phyloP scores from a whole-genome alignment of 2,797 vertebrate genomes.

The Falco novaeseelandiae region DNA sequence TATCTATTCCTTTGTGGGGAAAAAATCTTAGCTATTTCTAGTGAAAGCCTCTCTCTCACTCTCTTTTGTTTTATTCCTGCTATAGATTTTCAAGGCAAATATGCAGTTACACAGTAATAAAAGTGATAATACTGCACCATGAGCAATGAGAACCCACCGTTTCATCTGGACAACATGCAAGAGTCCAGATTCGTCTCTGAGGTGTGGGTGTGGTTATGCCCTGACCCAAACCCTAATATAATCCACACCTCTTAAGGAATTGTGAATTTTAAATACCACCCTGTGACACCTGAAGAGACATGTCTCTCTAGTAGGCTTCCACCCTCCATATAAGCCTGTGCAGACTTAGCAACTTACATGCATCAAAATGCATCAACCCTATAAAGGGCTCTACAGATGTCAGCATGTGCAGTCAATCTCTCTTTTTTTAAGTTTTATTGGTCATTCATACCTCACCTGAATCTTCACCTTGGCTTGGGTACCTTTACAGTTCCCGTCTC shows the following conservation, averaged over 20 bases:
- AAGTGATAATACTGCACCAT: not conserved
- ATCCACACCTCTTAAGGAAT: rapidly evolving
- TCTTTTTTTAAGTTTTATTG: not conserved
- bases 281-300: not conserved
- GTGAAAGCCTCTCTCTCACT: not conserved
- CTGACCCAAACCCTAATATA: not conserved
- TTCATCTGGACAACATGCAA: not conserved
- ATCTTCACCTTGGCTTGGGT: not conserved
- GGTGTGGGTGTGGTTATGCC: not conserved
- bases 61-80: conserved; percentile 15
- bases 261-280: not conserved
- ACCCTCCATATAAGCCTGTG: not conserved
- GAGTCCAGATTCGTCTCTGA: not conserved
- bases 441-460: not conserved
- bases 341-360: not conserved
- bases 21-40: conserved; percentile 16
- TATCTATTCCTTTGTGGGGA: conserved; percentile 8
- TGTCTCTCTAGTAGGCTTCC: not conserved
- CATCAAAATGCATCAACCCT: not conserved
- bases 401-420: not conserved
- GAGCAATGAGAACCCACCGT: not conserved
- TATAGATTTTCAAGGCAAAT: conserved; percentile 45
- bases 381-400: not conserved
- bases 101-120: not conserved
- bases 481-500: not conserved